phyloP scores from a whole-genome alignment of 2,888 invertebrate genomes.

The Sesia bembeciformis region DNA sequence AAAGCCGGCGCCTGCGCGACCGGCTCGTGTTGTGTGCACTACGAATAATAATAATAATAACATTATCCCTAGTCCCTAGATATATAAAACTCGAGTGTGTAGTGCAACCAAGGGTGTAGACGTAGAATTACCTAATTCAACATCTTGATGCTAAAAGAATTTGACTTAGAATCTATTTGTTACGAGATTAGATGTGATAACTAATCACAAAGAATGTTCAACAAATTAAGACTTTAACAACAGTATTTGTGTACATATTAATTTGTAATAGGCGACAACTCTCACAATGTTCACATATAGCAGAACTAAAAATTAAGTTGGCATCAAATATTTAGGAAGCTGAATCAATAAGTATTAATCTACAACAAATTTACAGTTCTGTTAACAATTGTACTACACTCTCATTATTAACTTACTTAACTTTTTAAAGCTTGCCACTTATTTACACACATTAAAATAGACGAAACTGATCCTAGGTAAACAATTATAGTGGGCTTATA shows the following conservation, averaged over 20 bases:
- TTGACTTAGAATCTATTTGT: no score
- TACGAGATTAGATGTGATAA: no score
- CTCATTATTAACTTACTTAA: conserved; percentile 52
- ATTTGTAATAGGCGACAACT: neutral
- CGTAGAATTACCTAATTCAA: no score
- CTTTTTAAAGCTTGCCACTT: conserved; percentile 57
- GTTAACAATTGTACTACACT: conserved; percentile 53
- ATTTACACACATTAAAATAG: conserved; percentile 23
- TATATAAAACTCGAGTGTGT: conserved; percentile 2
- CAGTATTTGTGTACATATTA: no score
- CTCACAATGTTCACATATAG: no score
- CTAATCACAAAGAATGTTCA: no score
- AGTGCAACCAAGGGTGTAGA: conserved; percentile 7
- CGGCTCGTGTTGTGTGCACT: conserved; percentile 48
- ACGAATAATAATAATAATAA: conserved; percentile 15
- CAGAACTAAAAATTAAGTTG: conserved; percentile 1
- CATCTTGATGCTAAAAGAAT: no score
- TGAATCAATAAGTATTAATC: conserved; percentile 37
- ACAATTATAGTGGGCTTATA: conserved; percentile 24
- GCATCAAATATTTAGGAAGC: conserved; percentile 27
- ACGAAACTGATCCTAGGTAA: conserved; percentile 16
- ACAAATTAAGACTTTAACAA: no score
- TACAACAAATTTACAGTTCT: conserved; percentile 58
- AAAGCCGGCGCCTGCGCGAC: neutral
- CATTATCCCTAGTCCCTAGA: neutral